Conservation (phyloP, 1,140 invertebrate genomes). For the Theocolax elegans region DNA sequence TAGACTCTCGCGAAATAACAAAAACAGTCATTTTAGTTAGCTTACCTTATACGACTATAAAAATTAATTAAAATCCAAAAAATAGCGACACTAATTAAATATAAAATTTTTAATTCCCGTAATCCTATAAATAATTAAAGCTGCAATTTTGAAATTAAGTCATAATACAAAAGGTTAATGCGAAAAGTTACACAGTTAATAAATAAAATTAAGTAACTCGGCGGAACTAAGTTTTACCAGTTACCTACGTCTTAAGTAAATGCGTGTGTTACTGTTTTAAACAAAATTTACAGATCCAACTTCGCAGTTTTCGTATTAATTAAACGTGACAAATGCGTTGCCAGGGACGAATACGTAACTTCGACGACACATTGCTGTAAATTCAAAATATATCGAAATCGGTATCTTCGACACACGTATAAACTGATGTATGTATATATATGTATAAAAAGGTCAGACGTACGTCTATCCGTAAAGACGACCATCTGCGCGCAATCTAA, state of each 20-base stretch:
- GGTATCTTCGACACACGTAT: no score
- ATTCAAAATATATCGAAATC: conserved; percentile 26
- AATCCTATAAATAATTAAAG: no score
- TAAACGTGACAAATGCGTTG: conserved; percentile 15
- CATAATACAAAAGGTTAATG: conserved; percentile 1
- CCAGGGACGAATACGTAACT: conserved; percentile 20
- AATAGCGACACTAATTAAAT: no score
- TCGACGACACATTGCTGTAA: conserved; percentile 17
- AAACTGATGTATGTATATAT: no score
- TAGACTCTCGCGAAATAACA: no score
- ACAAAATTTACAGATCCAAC: conserved; percentile 39
- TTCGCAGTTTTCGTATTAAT: conserved; percentile 30
- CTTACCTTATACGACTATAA: no score
- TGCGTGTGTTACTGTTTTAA: conserved; percentile 25
- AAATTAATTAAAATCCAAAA: no score
- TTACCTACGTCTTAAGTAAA: conserved; percentile 32
- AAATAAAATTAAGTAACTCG: conserved; percentile 34
- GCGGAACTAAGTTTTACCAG: conserved; percentile 19
- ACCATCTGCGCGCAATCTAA: no score
- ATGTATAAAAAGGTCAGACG: no score
- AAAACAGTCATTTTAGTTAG: no score
- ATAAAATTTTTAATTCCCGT: no score
- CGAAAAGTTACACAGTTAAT: conserved; percentile 27
- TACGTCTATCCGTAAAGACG: no score
- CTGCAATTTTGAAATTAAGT: conserved; percentile 11